phyloP scores from a whole-genome alignment of 2,888 invertebrate species.

The Torymus tubicola region DNA sequence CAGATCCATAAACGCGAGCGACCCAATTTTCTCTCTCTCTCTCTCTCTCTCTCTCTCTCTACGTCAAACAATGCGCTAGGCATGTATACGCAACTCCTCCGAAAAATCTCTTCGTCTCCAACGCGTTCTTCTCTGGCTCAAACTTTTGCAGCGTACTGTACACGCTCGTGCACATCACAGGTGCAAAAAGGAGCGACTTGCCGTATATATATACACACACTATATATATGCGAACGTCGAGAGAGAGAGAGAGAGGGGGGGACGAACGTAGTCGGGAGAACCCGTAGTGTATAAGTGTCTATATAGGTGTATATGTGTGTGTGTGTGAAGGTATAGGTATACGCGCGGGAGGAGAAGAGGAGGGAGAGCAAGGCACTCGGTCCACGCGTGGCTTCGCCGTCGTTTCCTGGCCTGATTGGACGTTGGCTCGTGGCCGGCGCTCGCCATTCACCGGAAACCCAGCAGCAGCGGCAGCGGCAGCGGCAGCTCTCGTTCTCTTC shows the following conservation, averaged over 20 bases:
- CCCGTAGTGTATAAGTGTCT: too few relatives aligned
- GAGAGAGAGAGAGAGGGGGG: conserved; percentile 7
- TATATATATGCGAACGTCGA: conserved; percentile 22
- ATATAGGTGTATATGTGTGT: too few relatives aligned
- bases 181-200: conserved; percentile 46
- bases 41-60: background rate
- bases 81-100: background rate
- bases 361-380: conserved; percentile 53
- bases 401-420: conserved; percentile 75
- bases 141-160: conserved; percentile 45
- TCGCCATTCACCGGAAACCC: conserved; percentile 71
- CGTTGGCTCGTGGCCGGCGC: conserved; percentile 76
- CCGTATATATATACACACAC: background rate
- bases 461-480: conserved; percentile 39
- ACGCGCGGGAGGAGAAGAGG: conserved; percentile 37
- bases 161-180: conserved; percentile 25
- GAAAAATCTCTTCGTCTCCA: background rate
- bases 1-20: too few relatives aligned
- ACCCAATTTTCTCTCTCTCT: background rate
- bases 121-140: background rate
- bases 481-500: conserved; percentile 31
- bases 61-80: background rate
- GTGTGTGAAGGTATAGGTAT: too few relatives aligned
- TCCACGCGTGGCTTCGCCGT: conserved; percentile 74
- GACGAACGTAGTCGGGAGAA: conserved; percentile 5